Percentiles rank a stretch among this genome's conserved stretches.
Evolutionary conservation across 2,888 invertebrate species (phyloP).

Genomic region (Philhelius pedissequus): DNA sequence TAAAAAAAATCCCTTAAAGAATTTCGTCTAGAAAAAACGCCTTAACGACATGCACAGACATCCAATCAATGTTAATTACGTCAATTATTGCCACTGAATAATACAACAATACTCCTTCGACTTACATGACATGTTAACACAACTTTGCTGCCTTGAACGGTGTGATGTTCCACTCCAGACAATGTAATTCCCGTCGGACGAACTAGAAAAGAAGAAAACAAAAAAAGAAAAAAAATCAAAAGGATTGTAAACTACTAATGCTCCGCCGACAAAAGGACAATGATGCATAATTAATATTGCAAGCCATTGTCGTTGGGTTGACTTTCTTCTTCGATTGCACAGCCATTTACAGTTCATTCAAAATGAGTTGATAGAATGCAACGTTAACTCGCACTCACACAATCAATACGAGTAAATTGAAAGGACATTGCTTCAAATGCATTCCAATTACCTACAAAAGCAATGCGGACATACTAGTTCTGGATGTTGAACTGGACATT

Average conservation of each 20-base stretch:
- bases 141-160: constrained; percentile 89
- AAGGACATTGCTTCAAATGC: constrained; percentile 14
- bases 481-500: too few relatives aligned
- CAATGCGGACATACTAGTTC: too few relatives aligned
- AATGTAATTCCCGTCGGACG: constrained; percentile 89
- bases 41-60: constrained; percentile 60
- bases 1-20: neutral
- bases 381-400: neutral
- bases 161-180: constrained; percentile 87
- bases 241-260: constrained; percentile 17
- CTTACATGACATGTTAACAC: constrained; percentile 85
- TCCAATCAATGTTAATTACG: constrained; percentile 63
- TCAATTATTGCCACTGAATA: constrained; percentile 63
- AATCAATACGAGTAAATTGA: neutral
- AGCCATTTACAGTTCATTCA: constrained; percentile 8
- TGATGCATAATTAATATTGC: constrained; percentile 53
- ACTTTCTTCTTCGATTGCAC: neutral
- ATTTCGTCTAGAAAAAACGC: constrained; percentile 18
- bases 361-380: constrained; percentile 29
- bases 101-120: constrained; percentile 58
- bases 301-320: constrained; percentile 25
- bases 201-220: constrained; percentile 81
- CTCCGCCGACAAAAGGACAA: constrained; percentile 45
- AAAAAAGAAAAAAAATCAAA: constrained; percentile 18
- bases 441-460: constrained; percentile 32